phyloP scores from a whole-genome alignment of 2,888 invertebrate species.

The Caenorhabditis sp. region DNA sequence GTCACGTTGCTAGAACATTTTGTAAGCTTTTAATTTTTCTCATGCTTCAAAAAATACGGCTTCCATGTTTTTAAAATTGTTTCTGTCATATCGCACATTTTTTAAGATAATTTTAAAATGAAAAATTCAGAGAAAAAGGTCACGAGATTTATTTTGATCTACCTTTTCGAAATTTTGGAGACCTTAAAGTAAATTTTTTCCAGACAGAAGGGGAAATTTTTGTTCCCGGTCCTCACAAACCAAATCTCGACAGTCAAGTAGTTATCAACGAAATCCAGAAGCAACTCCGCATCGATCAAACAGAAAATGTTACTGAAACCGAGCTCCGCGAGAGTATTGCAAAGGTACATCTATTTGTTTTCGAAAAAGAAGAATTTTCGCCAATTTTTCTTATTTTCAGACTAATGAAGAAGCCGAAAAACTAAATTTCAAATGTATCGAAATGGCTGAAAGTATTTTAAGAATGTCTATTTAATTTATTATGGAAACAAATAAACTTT shows the following conservation, averaged over 20 bases:
- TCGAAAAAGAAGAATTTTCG: too few relatives aligned
- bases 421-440: neutral
- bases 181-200: too few relatives aligned
- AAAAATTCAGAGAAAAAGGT: too few relatives aligned
- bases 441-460: neutral
- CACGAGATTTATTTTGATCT: too few relatives aligned
- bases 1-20: conserved; percentile 11
- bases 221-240: neutral
- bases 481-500: neutral
- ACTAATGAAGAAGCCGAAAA: neutral
- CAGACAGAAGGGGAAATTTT: neutral
- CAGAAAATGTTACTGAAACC: neutral
- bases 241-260: neutral
- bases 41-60: too few relatives aligned
- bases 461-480: neutral
- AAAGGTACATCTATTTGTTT: neutral
- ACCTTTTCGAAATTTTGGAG: too few relatives aligned
- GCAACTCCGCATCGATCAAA: neutral
- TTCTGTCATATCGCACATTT: too few relatives aligned
- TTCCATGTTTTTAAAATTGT: too few relatives aligned
- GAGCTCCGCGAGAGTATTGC: neutral
- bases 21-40: conserved; percentile 7
- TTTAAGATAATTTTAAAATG: too few relatives aligned
- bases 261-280: neutral
- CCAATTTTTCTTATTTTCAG: too few relatives aligned